Conservation (phyloP, 1,140 invertebrate species). For the Drosophila willistoni region DNA sequence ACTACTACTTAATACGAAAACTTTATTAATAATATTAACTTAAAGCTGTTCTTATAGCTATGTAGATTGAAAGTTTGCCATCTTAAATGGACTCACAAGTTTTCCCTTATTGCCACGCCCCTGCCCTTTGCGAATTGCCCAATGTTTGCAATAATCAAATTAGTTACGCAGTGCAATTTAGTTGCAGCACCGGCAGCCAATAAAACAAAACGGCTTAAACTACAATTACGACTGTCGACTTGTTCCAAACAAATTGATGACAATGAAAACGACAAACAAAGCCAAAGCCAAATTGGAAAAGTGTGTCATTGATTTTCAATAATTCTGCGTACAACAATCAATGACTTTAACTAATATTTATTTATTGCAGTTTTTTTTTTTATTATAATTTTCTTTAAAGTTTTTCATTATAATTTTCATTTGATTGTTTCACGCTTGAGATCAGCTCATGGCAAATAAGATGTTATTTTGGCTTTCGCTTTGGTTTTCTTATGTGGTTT, state of each 20-base stretch:
- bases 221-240: background rate
- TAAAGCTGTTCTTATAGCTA: too few relatives aligned
- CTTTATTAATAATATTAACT: too few relatives aligned
- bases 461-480: slow-evolving; percentile 32
- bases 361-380: slow-evolving; percentile 2
- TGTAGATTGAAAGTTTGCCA: too few relatives aligned
- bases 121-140: slow-evolving; percentile 48
- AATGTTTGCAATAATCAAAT: slow-evolving; percentile 32
- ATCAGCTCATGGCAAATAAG: slow-evolving; percentile 49
- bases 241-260: slow-evolving; percentile 19
- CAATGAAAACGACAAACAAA: slow-evolving; percentile 27
- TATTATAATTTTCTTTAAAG: background rate
- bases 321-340: slow-evolving; percentile 24
- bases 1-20: too few relatives aligned
- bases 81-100: too few relatives aligned
- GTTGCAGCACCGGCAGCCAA: background rate
- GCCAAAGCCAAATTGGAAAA: slow-evolving; percentile 22
- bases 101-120: background rate
- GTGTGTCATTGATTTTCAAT: slow-evolving; percentile 43
- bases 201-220: background rate
- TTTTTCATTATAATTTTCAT: slow-evolving; percentile 4
- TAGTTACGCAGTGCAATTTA: slow-evolving; percentile 63
- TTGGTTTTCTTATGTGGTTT: slow-evolving; percentile 40
- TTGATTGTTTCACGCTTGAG: slow-evolving; percentile 61
- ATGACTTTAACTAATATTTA: slow-evolving; percentile 11